These are phyloP conservation scores for Acheta domesticus DNA, from an alignment of 2,888 invertebrate genomes.

Conservation along the genomic window DNA sequence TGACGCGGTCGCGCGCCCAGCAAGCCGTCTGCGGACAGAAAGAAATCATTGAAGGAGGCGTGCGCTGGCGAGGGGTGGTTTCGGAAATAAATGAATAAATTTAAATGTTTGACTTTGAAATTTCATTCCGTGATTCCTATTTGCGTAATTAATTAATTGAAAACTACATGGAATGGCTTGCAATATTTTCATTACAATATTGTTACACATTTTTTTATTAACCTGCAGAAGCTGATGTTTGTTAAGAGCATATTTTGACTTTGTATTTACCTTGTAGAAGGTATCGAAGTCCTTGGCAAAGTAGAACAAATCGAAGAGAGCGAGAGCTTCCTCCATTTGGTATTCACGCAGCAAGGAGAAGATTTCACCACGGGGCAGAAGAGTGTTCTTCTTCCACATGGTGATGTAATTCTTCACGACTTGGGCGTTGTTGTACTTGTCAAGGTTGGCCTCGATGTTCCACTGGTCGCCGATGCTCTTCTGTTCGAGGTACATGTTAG, in stretches of 20 bases:
- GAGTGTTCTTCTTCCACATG: background rate
- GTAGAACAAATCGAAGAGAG: conserved; percentile 56
- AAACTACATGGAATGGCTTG: too few relatives aligned
- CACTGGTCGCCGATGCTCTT: conserved; percentile 48
- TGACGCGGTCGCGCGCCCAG: conserved; percentile 62
- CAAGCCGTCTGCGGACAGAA: conserved; percentile 53
- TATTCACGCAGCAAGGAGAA: conserved; percentile 50
- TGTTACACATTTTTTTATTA: too few relatives aligned
- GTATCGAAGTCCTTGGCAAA: conserved; percentile 59
- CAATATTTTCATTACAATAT: too few relatives aligned
- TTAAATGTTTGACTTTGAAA: background rate
- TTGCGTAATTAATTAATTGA: background rate
- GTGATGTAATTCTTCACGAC: background rate
- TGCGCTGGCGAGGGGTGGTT: background rate
- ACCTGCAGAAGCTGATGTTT: background rate
- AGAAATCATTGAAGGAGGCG: background rate
- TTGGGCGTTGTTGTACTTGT: conserved; percentile 45
- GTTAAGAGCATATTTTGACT: background rate
- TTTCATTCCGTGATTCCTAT: background rate
- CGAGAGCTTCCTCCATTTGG: conserved; percentile 52
- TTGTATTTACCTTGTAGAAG: conserved; percentile 50
- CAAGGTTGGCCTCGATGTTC: conserved; percentile 49
- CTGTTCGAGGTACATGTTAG: conserved; percentile 46
- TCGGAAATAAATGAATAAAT: background rate
- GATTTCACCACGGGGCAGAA: conserved; percentile 48